These are phyloP conservation scores for Amphiura filiformis DNA, from an alignment of 35 echinoderm and acorn worm species.

Conservation along the genomic window DNA sequence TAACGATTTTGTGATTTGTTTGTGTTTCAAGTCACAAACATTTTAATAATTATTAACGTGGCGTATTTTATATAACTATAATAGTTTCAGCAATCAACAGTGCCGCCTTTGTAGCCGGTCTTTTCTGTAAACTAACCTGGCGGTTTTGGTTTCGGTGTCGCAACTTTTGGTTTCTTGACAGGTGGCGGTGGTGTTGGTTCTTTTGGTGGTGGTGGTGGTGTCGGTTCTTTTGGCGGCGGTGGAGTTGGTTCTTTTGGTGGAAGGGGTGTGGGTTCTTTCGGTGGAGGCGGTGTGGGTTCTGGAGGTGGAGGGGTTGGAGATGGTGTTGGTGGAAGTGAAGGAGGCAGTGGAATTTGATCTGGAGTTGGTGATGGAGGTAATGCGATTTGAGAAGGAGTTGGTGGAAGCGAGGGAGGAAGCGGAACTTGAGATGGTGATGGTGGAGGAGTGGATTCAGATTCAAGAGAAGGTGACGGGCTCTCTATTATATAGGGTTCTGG, in stretches of 20 bases:
- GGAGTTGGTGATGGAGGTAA: constrained; percentile 15
- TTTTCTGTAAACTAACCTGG: not conserved
- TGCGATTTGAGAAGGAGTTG: not conserved
- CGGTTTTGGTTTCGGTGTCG: not conserved
- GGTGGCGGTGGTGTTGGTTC: constrained; percentile 51
- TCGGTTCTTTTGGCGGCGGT: constrained; percentile 17
- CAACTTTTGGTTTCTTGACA: constrained; percentile 11
- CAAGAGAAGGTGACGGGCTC: constrained; percentile 3
- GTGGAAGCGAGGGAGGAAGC: not conserved
- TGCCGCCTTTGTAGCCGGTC: too few relatives aligned
- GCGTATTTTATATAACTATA: too few relatives aligned
- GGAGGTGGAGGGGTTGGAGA: constrained; percentile 16
- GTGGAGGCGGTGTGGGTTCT: constrained; percentile 26
- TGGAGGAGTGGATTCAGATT: not conserved
- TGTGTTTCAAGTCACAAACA: too few relatives aligned
- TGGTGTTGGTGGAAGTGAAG: constrained; percentile 23
- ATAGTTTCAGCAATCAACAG: too few relatives aligned
- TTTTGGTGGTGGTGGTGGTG: constrained; percentile 44
- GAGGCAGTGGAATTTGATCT: constrained; percentile 7
- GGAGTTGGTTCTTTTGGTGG: constrained; percentile 51
- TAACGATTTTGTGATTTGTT: too few relatives aligned
- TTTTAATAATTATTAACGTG: too few relatives aligned
- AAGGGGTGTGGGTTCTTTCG: constrained; percentile 45
- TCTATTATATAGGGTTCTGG: too few relatives aligned
- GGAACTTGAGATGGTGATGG: constrained; percentile 25